Conservation (phyloP, 2,797 vertebrate genomes). For the Falco peregrinus region DNA sequence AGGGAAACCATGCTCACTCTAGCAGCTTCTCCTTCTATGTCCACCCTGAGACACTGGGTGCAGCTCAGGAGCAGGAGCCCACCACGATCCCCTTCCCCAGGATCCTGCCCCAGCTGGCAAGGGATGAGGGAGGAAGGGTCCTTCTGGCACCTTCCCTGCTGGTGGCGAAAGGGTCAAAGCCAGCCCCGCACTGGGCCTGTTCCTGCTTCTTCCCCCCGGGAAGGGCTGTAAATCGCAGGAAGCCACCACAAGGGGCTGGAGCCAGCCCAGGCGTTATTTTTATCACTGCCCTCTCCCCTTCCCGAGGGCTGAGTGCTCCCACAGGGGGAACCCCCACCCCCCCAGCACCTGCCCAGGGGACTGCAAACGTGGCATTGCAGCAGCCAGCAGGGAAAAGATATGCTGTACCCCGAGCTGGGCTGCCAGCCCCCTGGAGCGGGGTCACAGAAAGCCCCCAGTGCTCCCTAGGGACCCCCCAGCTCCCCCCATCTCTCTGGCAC, state of each 20-base stretch:
- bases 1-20: fast-evolving
- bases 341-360: neutral
- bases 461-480: neutral
- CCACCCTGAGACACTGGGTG: neutral
- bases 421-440: fast-evolving
- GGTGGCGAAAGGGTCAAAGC: slow-evolving; percentile 31
- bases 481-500: neutral
- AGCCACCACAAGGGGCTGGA: slow-evolving; percentile 34
- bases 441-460: neutral
- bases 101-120: fast-evolving
- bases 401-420: neutral
- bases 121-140: neutral
- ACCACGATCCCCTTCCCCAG: neutral
- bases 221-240: slow-evolving; percentile 71
- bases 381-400: neutral
- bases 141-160: neutral
- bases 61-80: neutral
- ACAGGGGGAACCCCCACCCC: neutral
- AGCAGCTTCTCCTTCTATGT: neutral
- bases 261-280: slow-evolving; percentile 59
- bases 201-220: slow-evolving; percentile 40
- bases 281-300: slow-evolving; percentile 22
- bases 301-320: neutral
- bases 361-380: neutral
- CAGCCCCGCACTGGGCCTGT: neutral